phyloP scores from a whole-genome alignment of 2,797 vertebrate genomes.

The Zalophus californianus region DNA sequence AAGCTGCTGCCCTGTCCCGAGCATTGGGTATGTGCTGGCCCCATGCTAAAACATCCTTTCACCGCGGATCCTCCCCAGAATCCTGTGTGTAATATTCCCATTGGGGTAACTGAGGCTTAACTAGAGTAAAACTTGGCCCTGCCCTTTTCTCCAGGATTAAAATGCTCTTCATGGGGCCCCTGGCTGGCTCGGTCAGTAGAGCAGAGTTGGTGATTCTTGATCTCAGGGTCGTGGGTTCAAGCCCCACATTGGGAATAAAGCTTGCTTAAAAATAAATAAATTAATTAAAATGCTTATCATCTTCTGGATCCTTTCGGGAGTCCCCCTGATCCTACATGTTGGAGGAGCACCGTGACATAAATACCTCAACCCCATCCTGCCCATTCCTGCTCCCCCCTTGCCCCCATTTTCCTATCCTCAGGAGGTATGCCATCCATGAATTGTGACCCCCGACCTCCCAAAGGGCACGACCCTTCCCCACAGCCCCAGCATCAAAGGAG shows the following conservation, averaged over 20 bases:
- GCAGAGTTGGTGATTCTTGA: background rate
- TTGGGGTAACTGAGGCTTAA: slow-evolving; percentile 35
- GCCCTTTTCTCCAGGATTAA: background rate
- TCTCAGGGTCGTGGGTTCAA: background rate
- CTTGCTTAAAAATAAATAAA: background rate
- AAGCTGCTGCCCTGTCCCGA: background rate
- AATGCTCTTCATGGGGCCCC: background rate
- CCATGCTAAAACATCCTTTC: background rate
- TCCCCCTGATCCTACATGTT: background rate
- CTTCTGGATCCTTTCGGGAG: background rate
- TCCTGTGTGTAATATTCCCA: background rate
- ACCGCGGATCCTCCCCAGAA: background rate
- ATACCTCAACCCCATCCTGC: background rate
- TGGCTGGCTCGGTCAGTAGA: background rate
- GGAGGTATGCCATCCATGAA: slow-evolving; percentile 53
- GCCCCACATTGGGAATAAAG: background rate
- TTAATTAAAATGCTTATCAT: background rate
- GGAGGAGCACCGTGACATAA: background rate
- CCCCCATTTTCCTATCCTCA: slow-evolving; percentile 41
- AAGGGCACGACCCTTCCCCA: slow-evolving; percentile 71
- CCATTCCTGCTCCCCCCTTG: background rate
- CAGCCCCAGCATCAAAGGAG: slow-evolving; percentile 74
- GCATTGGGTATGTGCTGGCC: background rate
- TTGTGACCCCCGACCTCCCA: slow-evolving; percentile 50
- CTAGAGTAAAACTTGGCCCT: background rate